These are phyloP conservation scores for Drosophila varians DNA, from an alignment of 1,140 invertebrate genomes.

Conservation along the genomic window DNA sequence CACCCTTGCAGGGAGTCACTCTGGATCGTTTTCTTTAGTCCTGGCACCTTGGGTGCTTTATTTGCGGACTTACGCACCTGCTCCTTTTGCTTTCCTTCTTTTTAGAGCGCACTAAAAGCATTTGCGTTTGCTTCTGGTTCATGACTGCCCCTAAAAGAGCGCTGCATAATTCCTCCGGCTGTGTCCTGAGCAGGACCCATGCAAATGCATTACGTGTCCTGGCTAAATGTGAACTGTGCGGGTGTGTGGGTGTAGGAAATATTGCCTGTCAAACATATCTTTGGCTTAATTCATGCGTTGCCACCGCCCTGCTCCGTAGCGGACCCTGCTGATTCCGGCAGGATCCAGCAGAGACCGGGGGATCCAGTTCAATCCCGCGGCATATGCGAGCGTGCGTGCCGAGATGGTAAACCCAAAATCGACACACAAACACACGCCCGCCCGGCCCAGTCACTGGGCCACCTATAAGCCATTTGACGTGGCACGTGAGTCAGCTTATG, in stretches of 20 bases:
- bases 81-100: neutral
- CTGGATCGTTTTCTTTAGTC: neutral
- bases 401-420: conserved; percentile 43
- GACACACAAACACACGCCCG: conserved; percentile 18
- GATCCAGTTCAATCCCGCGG: conserved; percentile 38
- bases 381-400: conserved; percentile 57
- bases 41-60: neutral
- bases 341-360: neutral
- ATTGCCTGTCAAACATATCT: conserved; percentile 64
- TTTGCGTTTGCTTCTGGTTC: conserved; percentile 5
- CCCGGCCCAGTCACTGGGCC: neutral
- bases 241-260: conserved; percentile 21
- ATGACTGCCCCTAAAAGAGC: conserved; percentile 37
- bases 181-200: conserved; percentile 31
- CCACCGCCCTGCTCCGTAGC: neutral
- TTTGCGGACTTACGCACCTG: neutral
- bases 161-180: conserved; percentile 44
- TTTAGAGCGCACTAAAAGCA: conserved; percentile 34
- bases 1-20: neutral
- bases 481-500: conserved; percentile 60
- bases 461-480: conserved; percentile 49
- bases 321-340: neutral
- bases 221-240: conserved; percentile 12
- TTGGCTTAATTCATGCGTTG: conserved; percentile 61
- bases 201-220: conserved; percentile 55